phyloP scores from a whole-genome alignment of 1,140 invertebrate species.

The Holotrichia oblita region DNA sequence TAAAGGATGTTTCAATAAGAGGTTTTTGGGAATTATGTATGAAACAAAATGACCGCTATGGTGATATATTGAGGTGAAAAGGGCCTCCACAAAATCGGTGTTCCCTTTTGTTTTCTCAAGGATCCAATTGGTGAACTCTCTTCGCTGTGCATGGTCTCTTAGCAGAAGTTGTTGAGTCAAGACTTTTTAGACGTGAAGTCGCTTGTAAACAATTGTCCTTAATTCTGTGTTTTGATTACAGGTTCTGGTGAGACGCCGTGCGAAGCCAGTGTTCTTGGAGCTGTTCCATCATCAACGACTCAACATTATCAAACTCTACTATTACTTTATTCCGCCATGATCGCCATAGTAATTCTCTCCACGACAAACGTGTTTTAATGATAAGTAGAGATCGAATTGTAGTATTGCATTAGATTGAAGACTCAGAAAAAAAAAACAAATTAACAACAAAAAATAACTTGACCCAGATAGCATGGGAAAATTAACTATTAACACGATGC shows the following conservation, averaged over 20 bases:
- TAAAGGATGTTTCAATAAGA: too few relatives aligned
- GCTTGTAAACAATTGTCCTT: too few relatives aligned
- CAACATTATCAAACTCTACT: neutral
- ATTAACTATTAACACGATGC: neutral
- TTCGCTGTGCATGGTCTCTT: too few relatives aligned
- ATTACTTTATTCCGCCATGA: neutral
- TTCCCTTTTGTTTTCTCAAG: too few relatives aligned
- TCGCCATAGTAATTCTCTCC: neutral
- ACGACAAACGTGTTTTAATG: neutral
- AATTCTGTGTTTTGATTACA: too few relatives aligned
- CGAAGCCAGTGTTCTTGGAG: constrained; percentile 50
- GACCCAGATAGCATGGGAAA: neutral
- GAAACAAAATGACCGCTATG: too few relatives aligned
- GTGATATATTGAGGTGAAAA: too few relatives aligned
- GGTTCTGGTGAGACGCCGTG: constrained; percentile 49
- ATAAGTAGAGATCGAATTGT: constrained; percentile 8
- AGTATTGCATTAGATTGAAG: constrained; percentile 4
- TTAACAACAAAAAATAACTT: neutral
- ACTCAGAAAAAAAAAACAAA: neutral
- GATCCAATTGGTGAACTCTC: too few relatives aligned
- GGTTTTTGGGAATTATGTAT: too few relatives aligned
- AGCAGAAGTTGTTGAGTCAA: too few relatives aligned
- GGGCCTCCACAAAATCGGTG: too few relatives aligned
- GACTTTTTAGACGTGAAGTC: too few relatives aligned
- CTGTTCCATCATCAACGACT: constrained; percentile 43